Evolutionary conservation across 2,797 vertebrate species (phyloP).

Genomic region (Danio jaintianensis): DNA sequence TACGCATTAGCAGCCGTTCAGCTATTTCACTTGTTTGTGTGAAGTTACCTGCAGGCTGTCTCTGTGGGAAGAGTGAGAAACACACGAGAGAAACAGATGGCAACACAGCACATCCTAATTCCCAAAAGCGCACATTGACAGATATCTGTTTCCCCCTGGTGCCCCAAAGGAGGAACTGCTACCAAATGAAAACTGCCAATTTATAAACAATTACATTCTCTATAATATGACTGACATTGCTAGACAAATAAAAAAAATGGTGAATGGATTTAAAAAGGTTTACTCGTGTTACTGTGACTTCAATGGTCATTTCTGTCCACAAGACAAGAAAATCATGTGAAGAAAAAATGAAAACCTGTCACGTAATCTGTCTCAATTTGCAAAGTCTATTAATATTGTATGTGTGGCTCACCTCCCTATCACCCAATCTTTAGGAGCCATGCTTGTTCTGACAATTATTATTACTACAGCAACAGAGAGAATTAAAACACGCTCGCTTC

Average conservation of each 20-base stretch:
- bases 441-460: slow-evolving; percentile 83
- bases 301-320: slow-evolving; percentile 52
- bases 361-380: slow-evolving; percentile 83
- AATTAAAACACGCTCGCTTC: slow-evolving; percentile 79
- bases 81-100: slow-evolving; percentile 52
- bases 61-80: slow-evolving; percentile 38
- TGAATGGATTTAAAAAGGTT: not conserved
- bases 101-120: slow-evolving; percentile 60
- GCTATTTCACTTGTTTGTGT: slow-evolving; percentile 17
- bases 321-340: slow-evolving; percentile 20
- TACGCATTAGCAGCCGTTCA: not conserved
- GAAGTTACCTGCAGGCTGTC: slow-evolving; percentile 16
- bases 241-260: not conserved
- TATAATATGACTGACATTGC: not conserved
- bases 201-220: slow-evolving; percentile 26
- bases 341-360: slow-evolving; percentile 65
- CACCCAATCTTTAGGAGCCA: slow-evolving; percentile 78
- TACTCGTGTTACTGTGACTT: slow-evolving; percentile 48
- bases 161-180: slow-evolving; percentile 78
- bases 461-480: slow-evolving; percentile 78
- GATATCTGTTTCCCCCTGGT: slow-evolving; percentile 86
- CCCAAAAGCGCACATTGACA: slow-evolving; percentile 76
- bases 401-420: slow-evolving; percentile 72
- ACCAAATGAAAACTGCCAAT: slow-evolving; percentile 55
- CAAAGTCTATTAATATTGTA: slow-evolving; percentile 83